These are phyloP conservation scores for Corbicula japonica DNA, from an alignment of 2,888 invertebrate species.

Conservation along the genomic window DNA sequence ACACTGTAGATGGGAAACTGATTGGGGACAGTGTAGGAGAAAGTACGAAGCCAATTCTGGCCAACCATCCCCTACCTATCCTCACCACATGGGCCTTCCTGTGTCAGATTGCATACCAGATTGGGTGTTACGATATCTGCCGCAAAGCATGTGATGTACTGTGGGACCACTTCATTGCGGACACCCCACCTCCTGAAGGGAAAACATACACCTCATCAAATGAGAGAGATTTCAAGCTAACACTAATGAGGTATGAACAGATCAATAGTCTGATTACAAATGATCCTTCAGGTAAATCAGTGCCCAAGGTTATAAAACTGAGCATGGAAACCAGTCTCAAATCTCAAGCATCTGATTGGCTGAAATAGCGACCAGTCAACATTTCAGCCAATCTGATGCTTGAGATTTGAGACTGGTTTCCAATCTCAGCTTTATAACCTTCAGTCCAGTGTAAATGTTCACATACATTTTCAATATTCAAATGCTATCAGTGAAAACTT, in stretches of 20 bases:
- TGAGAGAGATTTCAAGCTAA: slow-evolving; percentile 81
- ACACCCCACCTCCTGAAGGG: slow-evolving; percentile 79
- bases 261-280: no score
- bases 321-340: no score
- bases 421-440: no score
- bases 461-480: no score
- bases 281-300: no score
- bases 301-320: no score
- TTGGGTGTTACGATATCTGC: slow-evolving; percentile 81
- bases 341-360: no score
- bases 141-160: slow-evolving; percentile 81
- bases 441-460: no score
- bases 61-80: slow-evolving; percentile 84
- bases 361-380: no score
- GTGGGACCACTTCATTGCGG: slow-evolving; percentile 85
- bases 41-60: slow-evolving; percentile 84
- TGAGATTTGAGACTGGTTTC: no score
- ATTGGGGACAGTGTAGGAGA: slow-evolving; percentile 85
- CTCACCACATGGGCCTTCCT: slow-evolving; percentile 85
- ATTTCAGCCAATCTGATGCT: no score
- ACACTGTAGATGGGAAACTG: slow-evolving; percentile 85
- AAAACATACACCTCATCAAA: slow-evolving; percentile 78
- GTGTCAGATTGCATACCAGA: slow-evolving; percentile 85
- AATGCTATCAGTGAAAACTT: no score
- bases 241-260: slow-evolving; percentile 80